Conservation (phyloP, 2,888 invertebrate genomes). For the Troglohyphantes excavatus region DNA sequence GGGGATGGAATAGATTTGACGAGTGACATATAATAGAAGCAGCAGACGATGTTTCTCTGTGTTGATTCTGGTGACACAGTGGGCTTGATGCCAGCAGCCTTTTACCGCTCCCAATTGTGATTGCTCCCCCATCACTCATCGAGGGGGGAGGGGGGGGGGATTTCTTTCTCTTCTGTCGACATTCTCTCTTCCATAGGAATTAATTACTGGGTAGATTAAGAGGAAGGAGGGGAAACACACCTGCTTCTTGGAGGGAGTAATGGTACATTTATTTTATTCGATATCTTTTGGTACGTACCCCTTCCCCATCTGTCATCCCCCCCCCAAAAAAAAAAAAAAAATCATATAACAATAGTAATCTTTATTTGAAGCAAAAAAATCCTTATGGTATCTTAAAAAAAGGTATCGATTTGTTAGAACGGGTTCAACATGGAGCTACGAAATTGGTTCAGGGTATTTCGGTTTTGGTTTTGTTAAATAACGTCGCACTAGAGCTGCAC, state of each 20-base stretch:
- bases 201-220: neutral
- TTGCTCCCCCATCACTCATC: neutral
- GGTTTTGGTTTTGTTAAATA: too few relatives aligned
- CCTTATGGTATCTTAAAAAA: too few relatives aligned
- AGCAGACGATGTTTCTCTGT: neutral
- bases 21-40: slow-evolving; percentile 6
- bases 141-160: neutral
- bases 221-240: neutral
- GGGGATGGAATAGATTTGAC: neutral
- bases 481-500: too few relatives aligned
- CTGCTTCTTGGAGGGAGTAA: neutral
- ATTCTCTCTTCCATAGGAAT: neutral
- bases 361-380: too few relatives aligned
- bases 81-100: neutral
- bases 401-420: too few relatives aligned
- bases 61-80: slow-evolving; percentile 1
- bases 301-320: too few relatives aligned
- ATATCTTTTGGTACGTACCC: too few relatives aligned
- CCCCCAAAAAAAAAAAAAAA: too few relatives aligned
- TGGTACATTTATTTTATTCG: neutral
- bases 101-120: neutral
- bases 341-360: too few relatives aligned
- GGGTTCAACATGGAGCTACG: too few relatives aligned
- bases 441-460: too few relatives aligned
- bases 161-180: neutral